phyloP scores from a whole-genome alignment of 2,888 invertebrate genomes.

The Mongoloraphidia duomilia region DNA sequence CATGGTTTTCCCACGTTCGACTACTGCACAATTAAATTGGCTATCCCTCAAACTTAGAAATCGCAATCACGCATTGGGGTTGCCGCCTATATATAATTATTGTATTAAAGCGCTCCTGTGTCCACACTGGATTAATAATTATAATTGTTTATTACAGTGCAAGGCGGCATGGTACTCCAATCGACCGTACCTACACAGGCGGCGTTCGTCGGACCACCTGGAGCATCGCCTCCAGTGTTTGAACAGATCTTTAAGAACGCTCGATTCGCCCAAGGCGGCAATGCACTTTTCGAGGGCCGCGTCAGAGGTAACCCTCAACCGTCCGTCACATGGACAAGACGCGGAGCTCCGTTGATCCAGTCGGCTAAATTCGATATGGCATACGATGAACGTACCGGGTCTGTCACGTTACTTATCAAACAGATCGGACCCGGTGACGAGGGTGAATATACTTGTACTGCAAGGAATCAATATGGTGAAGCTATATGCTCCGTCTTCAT shows the following conservation, averaged over 20 bases:
- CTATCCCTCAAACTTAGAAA: no score
- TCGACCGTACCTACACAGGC: slow-evolving; percentile 20
- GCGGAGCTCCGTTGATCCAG: slow-evolving; percentile 68
- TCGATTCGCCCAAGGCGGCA: slow-evolving; percentile 87
- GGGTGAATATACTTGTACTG: slow-evolving; percentile 91
- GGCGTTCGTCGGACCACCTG: slow-evolving; percentile 33
- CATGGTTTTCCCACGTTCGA: no score
- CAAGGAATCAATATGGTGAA: slow-evolving; percentile 90
- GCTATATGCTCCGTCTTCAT: slow-evolving; percentile 92
- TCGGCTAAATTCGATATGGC: slow-evolving; percentile 80
- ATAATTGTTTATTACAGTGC: slow-evolving; percentile 41
- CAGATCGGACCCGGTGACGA: slow-evolving; percentile 92
- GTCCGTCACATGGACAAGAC: slow-evolving; percentile 79
- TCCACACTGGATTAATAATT: background rate
- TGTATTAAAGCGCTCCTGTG: no score
- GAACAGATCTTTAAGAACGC: slow-evolving; percentile 92
- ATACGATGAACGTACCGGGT: slow-evolving; percentile 82
- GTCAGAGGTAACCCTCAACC: slow-evolving; percentile 86
- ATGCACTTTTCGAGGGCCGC: slow-evolving; percentile 84
- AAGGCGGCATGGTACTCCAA: slow-evolving; percentile 45
- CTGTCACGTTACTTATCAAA: slow-evolving; percentile 80
- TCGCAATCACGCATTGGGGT: no score
- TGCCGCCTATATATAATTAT: no score
- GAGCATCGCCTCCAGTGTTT: slow-evolving; percentile 84
- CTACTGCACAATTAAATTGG: no score